Base-by-base conservation (phyloP, 2,797 vertebrate genomes). In the Sebastes melanostomus region DNA sequence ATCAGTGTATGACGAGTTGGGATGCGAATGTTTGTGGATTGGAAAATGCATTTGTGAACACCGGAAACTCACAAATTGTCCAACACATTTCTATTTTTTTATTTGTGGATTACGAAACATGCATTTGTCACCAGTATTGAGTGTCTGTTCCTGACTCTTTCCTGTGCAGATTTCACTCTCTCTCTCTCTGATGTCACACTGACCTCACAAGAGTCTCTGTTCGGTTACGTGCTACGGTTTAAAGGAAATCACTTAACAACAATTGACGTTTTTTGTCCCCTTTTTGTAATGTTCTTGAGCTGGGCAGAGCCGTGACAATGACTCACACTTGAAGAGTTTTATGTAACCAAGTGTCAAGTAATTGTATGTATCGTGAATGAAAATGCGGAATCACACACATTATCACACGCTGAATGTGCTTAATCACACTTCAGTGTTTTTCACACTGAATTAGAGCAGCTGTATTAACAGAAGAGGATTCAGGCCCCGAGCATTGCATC, bases 331-430 rank as follows among this genome's bases (percentile, higher is more conserved):
- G 8, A 59, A 30, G 34, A 61, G 34, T 54, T 80, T 87, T 62
- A 83, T 75, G 72, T 29, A 84, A 88, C 78, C 36, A 30, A 77
- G 69, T 77, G 81, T 83, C 32, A 79, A 68, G 8, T 79, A 71
- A 75, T 66, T 76, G 32, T 22, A 60, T 85, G 70, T 20, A 71
- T 68, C 72, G 59, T 61, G 67, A 75, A 62, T 76, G 32, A 16
- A 83, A 73, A 76, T 11, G 68, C 6, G 46, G 72, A 68, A 83
- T 85, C 66, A 32, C 30, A 36, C 60, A 50, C 3, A 54, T 46
- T 18, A 81, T 82, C 66, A 24, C 58, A 65, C 32, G 54, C 7
- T 56, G 10, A 81, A 66, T 12, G 22, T 9, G 29, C 20, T 46
- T 25, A 38, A 70, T 80, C 52, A 66, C 71, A 75, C 62, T 72